Base-by-base conservation (phyloP, 2,888 invertebrate genomes). In the Alcis repandata region DNA sequence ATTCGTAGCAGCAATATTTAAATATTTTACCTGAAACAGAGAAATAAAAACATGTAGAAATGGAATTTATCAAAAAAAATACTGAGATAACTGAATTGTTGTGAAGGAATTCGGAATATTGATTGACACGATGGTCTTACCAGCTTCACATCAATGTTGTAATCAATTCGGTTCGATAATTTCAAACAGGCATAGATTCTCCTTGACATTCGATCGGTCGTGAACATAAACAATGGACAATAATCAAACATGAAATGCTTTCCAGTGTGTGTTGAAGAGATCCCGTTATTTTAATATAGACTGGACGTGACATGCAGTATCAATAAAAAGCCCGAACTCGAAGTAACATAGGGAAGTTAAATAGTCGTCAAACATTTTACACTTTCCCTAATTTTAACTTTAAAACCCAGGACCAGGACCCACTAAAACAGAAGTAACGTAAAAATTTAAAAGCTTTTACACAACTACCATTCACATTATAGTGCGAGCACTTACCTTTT, bases 191-290 rank as follows among this genome's bases (percentile, higher is more conserved):
- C 71, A 58, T 19, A 58, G 36, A 74, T 58, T 69, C 60, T 64
- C 71, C 73, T 76, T 76, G 73, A 76, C 73, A 76, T 75, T 76
- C 68, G 40, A 68, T 72, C 60, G 69, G 53, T 69, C 38, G 38
- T 40, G 17, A 27, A 43, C 2, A 49, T 32, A 49, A 43, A 67
- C 49, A 49, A 48, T 19, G 27, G 15, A 13, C 2, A 8, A 32
- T 27, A 27, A 45, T 20, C 19, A 20, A n/a, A 15, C 10, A 27
- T 4, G 9, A 32, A 27, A 15, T 48, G 27, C 32, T 49, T 51
- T 11, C 19, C 51, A 36, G 20, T 20, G 36, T n/a, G 13, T 10
- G 13, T 20, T 36, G 19, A 13, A 51, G 49, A 36, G n/a, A 2
- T 38, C 13, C 36, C 38, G 51, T 51, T 51, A 51, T 36, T 51